phyloP scores from a whole-genome alignment of 2,797 vertebrate genomes.

The Enteromius anoplus region DNA sequence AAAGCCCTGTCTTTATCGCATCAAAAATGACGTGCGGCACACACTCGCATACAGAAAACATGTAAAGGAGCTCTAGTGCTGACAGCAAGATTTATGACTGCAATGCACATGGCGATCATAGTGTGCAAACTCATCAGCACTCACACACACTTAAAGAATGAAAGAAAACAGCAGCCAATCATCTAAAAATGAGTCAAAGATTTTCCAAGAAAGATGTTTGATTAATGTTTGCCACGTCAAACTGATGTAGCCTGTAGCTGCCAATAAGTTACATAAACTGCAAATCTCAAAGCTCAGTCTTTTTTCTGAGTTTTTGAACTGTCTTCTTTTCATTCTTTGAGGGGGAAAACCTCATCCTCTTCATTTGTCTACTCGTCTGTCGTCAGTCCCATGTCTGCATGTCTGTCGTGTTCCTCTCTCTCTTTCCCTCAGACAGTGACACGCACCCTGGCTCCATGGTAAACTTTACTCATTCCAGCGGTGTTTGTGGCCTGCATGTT shows the following conservation, averaged over 20 bases:
- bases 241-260: not conserved
- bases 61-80: constrained; percentile 29
- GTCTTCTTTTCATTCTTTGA: constrained; percentile 16
- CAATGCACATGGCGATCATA: constrained; percentile 25
- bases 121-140: constrained; percentile 25
- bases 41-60: constrained; percentile 7
- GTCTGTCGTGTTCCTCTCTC: constrained; percentile 27
- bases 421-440: constrained; percentile 61
- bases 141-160: constrained; percentile 6
- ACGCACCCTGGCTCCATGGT: constrained; percentile 69
- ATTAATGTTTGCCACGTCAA: not conserved
- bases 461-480: constrained; percentile 78
- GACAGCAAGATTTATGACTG: constrained; percentile 47
- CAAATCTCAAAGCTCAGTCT: not conserved
- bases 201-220: constrained; percentile 23
- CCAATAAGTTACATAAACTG: constrained; percentile 21
- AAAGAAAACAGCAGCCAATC: constrained; percentile 24
- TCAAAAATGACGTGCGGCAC: not conserved
- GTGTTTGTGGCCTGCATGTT: constrained; percentile 75
- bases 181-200: not conserved
- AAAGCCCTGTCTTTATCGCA: constrained; percentile 32
- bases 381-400: not conserved
- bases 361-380: constrained; percentile 15
- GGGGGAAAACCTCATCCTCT: constrained; percentile 28
- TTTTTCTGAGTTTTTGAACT: constrained; percentile 1